Evolutionary conservation across 2,888 invertebrate genomes (phyloP).

Genomic region (Lysandra bellargus): DNA sequence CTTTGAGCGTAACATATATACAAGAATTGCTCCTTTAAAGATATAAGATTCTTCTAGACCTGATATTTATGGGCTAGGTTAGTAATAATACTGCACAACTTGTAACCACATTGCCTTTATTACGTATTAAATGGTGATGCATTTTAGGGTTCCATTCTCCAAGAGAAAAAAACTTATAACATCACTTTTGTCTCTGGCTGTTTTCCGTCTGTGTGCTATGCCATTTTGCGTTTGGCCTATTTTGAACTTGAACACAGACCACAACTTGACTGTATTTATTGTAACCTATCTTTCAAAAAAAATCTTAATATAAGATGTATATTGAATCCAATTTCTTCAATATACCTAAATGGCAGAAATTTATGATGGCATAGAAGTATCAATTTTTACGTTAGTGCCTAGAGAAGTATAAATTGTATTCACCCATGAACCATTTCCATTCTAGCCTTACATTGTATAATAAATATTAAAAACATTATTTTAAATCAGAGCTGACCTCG

Average conservation of each 20-base stretch:
- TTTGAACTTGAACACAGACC: not conserved
- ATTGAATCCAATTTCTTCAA: too few species aligned
- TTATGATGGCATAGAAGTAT: too few species aligned
- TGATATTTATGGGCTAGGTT: not conserved
- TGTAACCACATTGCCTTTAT: not conserved
- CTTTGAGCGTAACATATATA: too few species aligned
- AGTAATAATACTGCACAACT: not conserved
- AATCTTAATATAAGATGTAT: too few species aligned
- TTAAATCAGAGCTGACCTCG: constrained; percentile 2
- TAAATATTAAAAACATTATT: not conserved
- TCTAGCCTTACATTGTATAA: not conserved
- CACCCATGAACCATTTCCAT: not conserved
- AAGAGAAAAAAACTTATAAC: too few species aligned
- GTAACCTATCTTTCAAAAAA: too few species aligned
- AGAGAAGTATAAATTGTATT: too few species aligned
- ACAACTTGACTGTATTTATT: too few species aligned
- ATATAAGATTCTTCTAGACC: not conserved
- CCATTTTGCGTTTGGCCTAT: not conserved
- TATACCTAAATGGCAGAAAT: too few species aligned
- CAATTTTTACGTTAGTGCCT: too few species aligned
- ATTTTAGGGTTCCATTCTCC: not conserved
- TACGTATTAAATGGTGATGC: not conserved
- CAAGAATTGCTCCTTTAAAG: too few species aligned
- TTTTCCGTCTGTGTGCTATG: not conserved
- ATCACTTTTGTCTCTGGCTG: not conserved